Base-by-base conservation (phyloP, 2,113 vertebrate species). In the Damaliscus lunatus region DNA sequence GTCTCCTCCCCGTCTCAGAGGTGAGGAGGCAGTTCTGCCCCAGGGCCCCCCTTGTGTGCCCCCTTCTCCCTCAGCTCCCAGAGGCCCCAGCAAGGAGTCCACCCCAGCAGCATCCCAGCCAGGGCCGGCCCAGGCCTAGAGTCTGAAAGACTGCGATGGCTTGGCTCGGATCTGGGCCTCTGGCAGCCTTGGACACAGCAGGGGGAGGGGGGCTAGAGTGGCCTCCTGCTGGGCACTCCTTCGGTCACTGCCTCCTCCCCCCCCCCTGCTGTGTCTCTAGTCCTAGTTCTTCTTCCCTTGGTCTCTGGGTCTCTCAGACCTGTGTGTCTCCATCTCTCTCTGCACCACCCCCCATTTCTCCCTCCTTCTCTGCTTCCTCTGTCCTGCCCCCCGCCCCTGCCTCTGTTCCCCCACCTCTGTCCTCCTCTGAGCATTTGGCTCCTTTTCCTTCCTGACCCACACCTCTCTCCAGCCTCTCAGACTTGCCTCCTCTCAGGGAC, bases 1-100 rank as follows among this genome's bases (percentile, higher is more conserved):
- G 31, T 21, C 11, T 29, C 7, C 27, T 19, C 15, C 36, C 14
- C 1, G 0, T 17, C n/a, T 7, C 8, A 43, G 60, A 40, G 31
- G 17, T 3, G 21, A 36, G 52, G 80, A 36, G 53, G 82, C 33
- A 36, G n/a, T 53, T n/a, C 81, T 84, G 52, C 50, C 7, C 53
- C 7, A 25, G 7, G 48, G 17, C 6, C 15, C 57, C 33, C 0
- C 4, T 3, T 50, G 25, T 3, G 48, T 1, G 16, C 10, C 31
- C 15, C 23, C 82, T 33, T 36, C 31, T 14, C 43, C 57, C 27
- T 77, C 10, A 0, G 23, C 6, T 89, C 60, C 62, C 17, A 50
- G 62, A 52, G 60, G 33, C 11, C 36, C 82, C 83, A 36, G 62
- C 14, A n/a, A 12, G 81, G 52, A 19, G 29, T 4, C 57, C 27